These are phyloP conservation scores for Drosophila bunnanda DNA, from an alignment of 2,888 invertebrate species.

Conservation along the genomic window DNA sequence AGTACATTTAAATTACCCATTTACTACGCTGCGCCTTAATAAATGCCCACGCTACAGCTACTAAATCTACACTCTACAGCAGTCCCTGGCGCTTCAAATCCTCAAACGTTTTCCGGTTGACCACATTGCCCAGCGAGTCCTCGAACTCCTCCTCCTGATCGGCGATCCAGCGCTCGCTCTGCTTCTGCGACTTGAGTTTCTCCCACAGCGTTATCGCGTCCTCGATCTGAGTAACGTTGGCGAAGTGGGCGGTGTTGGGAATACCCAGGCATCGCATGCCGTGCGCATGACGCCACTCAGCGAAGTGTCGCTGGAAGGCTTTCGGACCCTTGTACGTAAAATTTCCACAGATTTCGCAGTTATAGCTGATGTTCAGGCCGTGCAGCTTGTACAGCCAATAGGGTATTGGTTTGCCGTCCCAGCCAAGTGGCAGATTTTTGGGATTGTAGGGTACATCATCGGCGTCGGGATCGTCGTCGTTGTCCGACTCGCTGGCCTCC, in stretches of 20 bases:
- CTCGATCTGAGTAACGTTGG: constrained; percentile 99
- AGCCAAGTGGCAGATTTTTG: constrained; percentile 99
- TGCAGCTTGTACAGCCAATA: constrained; percentile 99
- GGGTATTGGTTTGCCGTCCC: constrained; percentile 98
- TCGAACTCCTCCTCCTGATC: constrained; percentile 99
- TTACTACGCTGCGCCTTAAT: background rate
- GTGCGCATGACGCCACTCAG: constrained; percentile 94
- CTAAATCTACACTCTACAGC: constrained; percentile 86
- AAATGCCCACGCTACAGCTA: background rate
- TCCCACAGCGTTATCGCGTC: constrained; percentile 99
- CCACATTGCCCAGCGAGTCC: constrained; percentile 99
- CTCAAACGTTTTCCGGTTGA: constrained; percentile 98
- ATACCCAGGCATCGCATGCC: constrained; percentile 99
- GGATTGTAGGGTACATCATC: constrained; percentile 99
- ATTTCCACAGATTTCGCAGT: constrained; percentile 99
- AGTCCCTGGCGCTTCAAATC: constrained; percentile 99
- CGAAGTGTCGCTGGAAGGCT: constrained; percentile 99
- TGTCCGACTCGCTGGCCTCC: constrained; percentile 92
- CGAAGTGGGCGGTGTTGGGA: constrained; percentile 99
- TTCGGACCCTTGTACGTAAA: constrained; percentile 99
- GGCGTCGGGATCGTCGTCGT: constrained; percentile 93
- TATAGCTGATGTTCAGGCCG: constrained; percentile 99
- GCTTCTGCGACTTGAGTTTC: constrained; percentile 97
- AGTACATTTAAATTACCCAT: background rate
- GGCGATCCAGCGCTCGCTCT: constrained; percentile 97